phyloP scores from a whole-genome alignment of 35 echinoderm and acorn worm genomes.

The Apostichopus californicus region DNA sequence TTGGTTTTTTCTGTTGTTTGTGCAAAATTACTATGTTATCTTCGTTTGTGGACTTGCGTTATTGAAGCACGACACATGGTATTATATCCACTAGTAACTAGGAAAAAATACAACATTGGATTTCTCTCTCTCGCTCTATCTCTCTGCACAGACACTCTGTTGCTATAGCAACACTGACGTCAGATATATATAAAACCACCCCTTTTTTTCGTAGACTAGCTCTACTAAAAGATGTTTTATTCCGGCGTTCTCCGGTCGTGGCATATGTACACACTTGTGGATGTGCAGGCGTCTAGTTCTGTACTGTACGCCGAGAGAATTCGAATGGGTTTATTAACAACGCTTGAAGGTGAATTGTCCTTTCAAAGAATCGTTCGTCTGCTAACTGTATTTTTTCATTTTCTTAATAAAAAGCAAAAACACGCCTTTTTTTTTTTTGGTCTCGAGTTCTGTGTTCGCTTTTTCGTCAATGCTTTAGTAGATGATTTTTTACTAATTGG shows the following conservation, averaged over 20 bases:
- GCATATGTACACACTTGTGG: not conserved
- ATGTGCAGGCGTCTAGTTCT: not conserved
- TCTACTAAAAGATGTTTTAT: slow-evolving; percentile 22
- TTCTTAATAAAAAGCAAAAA: not conserved
- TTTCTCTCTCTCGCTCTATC: not conserved
- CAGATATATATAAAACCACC: slow-evolving; percentile 24
- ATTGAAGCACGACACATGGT: slow-evolving; percentile 2
- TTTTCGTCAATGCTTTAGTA: too few species aligned
- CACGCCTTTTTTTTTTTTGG: not conserved
- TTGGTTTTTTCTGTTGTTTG: not conserved
- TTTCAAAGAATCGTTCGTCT: not conserved
- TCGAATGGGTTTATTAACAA: not conserved
- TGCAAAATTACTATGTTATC: not conserved
- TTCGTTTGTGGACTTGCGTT: not conserved
- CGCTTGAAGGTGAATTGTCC: not conserved
- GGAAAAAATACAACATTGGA: not conserved
- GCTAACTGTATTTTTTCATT: not conserved
- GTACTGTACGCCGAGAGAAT: not conserved
- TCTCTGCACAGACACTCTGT: slow-evolving; percentile 21
- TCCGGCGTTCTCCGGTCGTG: not conserved
- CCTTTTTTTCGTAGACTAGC: slow-evolving; percentile 22
- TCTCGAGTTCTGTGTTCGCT: not conserved
- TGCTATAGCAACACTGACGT: slow-evolving; percentile 43
- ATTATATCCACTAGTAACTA: not conserved
- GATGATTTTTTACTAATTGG: too few species aligned